Conservation (phyloP, 1,140 invertebrate species). For the Trichomalopsis sarcophagae region DNA sequence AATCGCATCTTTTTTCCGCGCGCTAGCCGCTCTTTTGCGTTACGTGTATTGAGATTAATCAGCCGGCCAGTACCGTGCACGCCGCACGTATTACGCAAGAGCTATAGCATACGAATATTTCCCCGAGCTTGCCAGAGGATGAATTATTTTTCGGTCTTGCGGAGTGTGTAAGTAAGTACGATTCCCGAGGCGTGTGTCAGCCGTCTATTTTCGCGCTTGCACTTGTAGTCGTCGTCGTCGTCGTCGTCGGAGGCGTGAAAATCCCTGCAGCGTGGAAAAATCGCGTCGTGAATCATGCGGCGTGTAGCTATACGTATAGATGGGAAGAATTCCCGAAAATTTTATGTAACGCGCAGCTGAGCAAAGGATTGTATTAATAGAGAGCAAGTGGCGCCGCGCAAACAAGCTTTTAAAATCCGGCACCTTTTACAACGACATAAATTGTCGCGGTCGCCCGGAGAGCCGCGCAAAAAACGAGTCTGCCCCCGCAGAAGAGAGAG, state of each 20-base stretch:
- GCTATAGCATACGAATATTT: neutral
- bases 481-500: neutral
- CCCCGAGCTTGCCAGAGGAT: neutral
- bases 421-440: neutral
- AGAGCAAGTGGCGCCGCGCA: neutral
- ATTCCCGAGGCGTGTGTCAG: neutral
- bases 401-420: conserved; percentile 13
- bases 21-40: neutral
- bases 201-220: neutral
- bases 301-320: neutral
- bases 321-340: neutral
- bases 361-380: neutral
- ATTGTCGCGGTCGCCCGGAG: neutral
- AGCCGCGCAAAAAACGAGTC: neutral
- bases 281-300: neutral
- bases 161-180: neutral
- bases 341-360: neutral
- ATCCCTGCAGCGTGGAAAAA: neutral
- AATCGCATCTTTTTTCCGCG: conserved; percentile 27
- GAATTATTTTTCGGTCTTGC: neutral
- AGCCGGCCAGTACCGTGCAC: neutral
- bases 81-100: neutral
- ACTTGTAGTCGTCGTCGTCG: too few relatives aligned
- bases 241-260: neutral
- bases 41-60: conserved; percentile 9